phyloP scores from a whole-genome alignment of 2,113 vertebrate species.

The Plecotus auritus region DNA sequence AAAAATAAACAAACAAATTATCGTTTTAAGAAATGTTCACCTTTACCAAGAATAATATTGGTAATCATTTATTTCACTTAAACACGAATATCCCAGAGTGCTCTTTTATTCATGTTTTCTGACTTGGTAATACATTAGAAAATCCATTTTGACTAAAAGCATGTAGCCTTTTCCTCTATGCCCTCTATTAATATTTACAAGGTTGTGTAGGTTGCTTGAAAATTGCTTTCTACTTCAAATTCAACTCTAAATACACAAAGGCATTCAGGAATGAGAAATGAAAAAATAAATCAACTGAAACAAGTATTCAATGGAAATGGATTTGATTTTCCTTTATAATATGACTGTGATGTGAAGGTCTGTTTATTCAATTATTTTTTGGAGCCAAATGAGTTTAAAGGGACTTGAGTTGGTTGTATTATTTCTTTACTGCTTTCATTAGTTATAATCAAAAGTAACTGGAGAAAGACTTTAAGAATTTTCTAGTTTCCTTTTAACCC shows the following conservation, averaged over 20 bases:
- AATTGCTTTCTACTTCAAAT: conserved; percentile 48
- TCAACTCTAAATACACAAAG: neutral
- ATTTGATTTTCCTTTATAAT: neutral
- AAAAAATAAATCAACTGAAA: conserved; percentile 59
- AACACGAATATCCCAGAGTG: neutral
- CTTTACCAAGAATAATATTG: conserved; percentile 20
- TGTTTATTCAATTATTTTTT: conserved; percentile 50
- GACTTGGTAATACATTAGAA: conserved; percentile 5
- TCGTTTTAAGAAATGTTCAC: neutral
- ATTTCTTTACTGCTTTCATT: neutral
- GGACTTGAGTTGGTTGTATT: neutral
- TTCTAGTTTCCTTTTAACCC: neutral
- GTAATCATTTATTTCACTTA: conserved; percentile 34
- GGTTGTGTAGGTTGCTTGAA: neutral
- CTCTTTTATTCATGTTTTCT: conserved; percentile 18
- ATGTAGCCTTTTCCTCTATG: conserved; percentile 21
- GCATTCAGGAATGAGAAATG: neutral
- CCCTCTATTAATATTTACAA: conserved; percentile 37
- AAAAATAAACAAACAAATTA: neutral
- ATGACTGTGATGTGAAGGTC: neutral
- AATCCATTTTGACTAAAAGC: conserved; percentile 60
- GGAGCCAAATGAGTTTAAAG: conserved; percentile 1
- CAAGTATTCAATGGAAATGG: conserved; percentile 26
- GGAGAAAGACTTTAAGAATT: neutral
- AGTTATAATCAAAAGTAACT: neutral